Base-by-base conservation (phyloP, 2,888 invertebrate species). In the Lydus trimaculatus region DNA sequence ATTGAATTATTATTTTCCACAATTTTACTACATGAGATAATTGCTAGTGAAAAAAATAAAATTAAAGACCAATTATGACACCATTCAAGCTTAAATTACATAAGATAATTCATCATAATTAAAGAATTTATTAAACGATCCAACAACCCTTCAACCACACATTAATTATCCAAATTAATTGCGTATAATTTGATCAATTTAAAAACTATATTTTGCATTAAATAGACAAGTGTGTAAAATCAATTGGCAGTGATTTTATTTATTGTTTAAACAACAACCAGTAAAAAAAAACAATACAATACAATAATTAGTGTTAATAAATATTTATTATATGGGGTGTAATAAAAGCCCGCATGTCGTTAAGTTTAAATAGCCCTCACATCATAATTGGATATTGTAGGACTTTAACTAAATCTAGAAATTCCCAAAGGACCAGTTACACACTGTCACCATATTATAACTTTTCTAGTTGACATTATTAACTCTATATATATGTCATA, bases 401-500 rank as follows among this genome's bases (percentile, higher is more conserved):
- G 25, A 56, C 25, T 56, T 43, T 25, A 25, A 56, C 56, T 25
- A 25, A 56, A 66, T 71, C 71, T 72, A 72, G 71, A 72, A 69
- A 65, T 71, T 75, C 78, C 75, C 78, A 56, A 66, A 73, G 71
- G 78, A 72, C 73, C 70, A 73, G 70, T 77, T 73, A 74, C 70
- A 70, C 64, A 70, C 67, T 75, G 76, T 76, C 76, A 75, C 70
- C 72, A 72, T 71, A 72, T 56, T 56, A 56, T 69, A 77, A 78
- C 75, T 77, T 78, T 77, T 76, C 74, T 74, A 77, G 73, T 78
- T 78, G 78, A 78, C 78, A 77, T 9, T 3, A 43, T 43, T 43
- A 43, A 48, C 48, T 48, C 74, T 71, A 73, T 74, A 73, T 74
- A 75, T 78, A 75, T 77, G 76, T 76, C 76, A 76, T 78, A 79